Percentiles rank a stretch among this genome's conserved stretches.
These are phyloP conservation scores for Notamacropus eugenii DNA, from an alignment of 2,797 vertebrate genomes.

Conservation along the genomic window DNA sequence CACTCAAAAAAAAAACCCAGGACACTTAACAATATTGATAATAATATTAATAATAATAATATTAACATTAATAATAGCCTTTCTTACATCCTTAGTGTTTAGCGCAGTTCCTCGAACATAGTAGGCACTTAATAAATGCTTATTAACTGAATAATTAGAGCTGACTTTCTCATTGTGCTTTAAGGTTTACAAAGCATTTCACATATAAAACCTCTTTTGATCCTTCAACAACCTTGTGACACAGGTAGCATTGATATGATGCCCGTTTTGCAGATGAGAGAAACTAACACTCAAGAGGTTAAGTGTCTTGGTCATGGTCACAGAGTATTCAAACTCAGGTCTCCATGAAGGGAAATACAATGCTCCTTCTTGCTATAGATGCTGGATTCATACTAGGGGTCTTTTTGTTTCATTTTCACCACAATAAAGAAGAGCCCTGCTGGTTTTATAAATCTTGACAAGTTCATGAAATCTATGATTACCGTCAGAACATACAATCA, in stretches of 20 bases:
- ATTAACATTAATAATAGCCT: background rate
- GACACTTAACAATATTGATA: too few species aligned
- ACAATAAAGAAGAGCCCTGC: background rate
- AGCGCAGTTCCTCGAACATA: background rate
- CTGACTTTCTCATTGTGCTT: background rate
- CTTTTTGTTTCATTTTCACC: background rate
- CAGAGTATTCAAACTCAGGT: background rate
- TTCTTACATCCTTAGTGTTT: background rate
- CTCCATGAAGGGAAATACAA: background rate
- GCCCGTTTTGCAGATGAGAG: background rate
- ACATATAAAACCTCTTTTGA: background rate
- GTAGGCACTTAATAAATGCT: background rate
- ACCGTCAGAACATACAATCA: background rate
- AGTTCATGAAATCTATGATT: background rate
- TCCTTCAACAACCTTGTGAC: background rate
- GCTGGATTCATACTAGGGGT: background rate
- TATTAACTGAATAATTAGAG: background rate
- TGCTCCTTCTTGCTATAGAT: background rate
- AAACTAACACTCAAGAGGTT: background rate
- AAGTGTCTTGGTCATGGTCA: background rate
- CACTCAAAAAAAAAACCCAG: too few species aligned
- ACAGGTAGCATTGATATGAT: background rate
- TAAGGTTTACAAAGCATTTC: background rate
- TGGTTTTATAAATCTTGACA: background rate
- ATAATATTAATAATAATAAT: too few species aligned